Evolutionary conservation across 2,113 vertebrate genomes (phyloP).

Genomic region (Verasper variegatus): DNA sequence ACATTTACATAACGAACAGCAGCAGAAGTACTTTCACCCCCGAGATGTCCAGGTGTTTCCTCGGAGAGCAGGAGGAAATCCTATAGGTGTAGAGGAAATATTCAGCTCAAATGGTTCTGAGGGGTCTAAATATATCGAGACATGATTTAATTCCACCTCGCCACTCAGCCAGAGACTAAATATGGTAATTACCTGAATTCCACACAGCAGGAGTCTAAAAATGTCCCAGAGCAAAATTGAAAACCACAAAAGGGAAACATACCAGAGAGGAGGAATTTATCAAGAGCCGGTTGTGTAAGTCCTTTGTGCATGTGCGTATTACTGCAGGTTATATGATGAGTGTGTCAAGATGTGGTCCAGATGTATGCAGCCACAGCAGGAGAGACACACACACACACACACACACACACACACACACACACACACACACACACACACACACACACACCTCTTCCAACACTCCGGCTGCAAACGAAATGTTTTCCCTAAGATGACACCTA

Average conservation of each 20-base stretch:
- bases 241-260: constrained; percentile 44
- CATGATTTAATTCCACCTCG: constrained; percentile 28
- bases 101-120: constrained; percentile 19
- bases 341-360: constrained; percentile 33
- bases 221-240: not conserved
- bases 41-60: constrained; percentile 42
- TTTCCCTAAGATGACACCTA: constrained; percentile 66
- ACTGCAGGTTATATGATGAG: constrained; percentile 8
- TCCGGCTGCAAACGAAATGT: constrained; percentile 36
- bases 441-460: constrained; percentile 15
- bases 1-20: constrained; percentile 32
- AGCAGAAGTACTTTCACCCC: constrained; percentile 11
- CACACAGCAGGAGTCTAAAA: constrained; percentile 33
- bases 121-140: constrained; percentile 42
- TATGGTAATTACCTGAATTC: constrained; percentile 48
- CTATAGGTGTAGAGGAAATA: constrained; percentile 33
- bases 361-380: constrained; percentile 20
- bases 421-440: constrained; percentile 9
- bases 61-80: constrained; percentile 29
- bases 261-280: constrained; percentile 20
- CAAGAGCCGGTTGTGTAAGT: not conserved
- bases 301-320: not conserved
- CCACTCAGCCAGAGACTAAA: constrained; percentile 46
- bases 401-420: constrained; percentile 10
- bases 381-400: constrained; percentile 14